phyloP scores from a whole-genome alignment of 2,888 invertebrate genomes.

The Ceratothoa steindachneri region DNA sequence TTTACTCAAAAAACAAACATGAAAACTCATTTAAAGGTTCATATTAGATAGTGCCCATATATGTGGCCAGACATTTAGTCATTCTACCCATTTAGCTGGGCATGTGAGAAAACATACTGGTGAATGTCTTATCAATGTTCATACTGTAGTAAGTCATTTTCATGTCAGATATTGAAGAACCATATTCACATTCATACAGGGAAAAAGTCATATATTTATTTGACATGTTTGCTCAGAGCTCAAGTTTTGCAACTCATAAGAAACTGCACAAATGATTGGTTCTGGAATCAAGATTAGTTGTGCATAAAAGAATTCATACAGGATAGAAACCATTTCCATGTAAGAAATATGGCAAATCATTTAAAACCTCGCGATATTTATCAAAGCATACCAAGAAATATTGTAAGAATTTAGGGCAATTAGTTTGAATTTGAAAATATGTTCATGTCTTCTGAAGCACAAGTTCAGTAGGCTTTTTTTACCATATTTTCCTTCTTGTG shows the following conservation, averaged over 20 bases:
- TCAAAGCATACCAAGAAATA: neutral
- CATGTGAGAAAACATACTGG: neutral
- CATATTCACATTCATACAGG: neutral
- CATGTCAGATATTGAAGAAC: neutral
- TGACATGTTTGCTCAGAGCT: neutral
- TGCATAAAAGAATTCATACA: neutral
- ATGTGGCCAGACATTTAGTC: neutral
- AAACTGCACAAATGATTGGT: neutral
- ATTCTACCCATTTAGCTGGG: neutral
- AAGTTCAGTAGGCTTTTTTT: neutral
- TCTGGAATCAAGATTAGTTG: neutral
- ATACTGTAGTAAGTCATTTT: neutral
- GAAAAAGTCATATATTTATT: neutral
- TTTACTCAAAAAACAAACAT: neutral
- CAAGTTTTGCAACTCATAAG: neutral
- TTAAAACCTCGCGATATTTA: neutral
- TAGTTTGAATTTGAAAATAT: neutral
- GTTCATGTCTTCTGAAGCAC: neutral
- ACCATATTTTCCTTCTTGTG: too few species aligned
- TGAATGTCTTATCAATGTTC: neutral
- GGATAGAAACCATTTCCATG: neutral
- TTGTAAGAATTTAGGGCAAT: neutral
- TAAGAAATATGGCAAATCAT: neutral
- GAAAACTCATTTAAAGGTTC: neutral
- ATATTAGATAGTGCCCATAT: neutral